These are phyloP conservation scores for Sternotherus odoratus DNA, from an alignment of 2,797 vertebrate species.

Conservation along the genomic window DNA sequence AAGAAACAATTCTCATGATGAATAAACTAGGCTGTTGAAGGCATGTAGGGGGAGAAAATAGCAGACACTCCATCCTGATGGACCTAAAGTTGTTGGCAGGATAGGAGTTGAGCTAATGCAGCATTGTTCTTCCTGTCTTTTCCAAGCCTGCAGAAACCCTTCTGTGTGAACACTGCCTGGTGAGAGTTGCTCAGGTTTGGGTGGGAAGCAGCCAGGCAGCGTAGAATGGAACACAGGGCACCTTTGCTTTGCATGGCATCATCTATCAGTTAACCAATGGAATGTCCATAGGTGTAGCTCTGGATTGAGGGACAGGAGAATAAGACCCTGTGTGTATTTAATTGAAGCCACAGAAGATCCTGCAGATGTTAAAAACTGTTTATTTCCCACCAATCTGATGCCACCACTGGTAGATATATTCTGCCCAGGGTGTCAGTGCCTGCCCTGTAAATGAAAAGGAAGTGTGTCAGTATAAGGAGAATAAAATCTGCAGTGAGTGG, in stretches of 20 bases:
- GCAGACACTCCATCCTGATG: neutral
- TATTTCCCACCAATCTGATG: neutral
- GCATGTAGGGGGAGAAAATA: neutral
- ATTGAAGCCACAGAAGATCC: slow-evolving; percentile 5
- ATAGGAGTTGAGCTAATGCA: neutral
- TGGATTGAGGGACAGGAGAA: neutral
- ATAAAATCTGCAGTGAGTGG: slow-evolving; percentile 24
- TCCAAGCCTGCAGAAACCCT: neutral
- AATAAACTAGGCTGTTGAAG: neutral
- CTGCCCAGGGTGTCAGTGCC: neutral
- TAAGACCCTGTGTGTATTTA: neutral
- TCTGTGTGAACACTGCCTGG: neutral
- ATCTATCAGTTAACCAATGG: neutral
- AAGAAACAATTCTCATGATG: no score
- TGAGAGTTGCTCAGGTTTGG: neutral
- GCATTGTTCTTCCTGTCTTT: neutral
- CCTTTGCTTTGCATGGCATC: neutral
- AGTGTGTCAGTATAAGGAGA: slow-evolving; percentile 8
- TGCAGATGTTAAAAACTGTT: neutral
- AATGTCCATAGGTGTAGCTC: neutral
- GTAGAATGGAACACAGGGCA: neutral
- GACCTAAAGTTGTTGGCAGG: neutral
- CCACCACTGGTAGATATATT: neutral
- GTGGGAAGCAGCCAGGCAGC: neutral
- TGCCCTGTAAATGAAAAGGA: neutral